Evolutionary conservation across 2,888 invertebrate species (phyloP).

Genomic region (Mechanitis messenoides): DNA sequence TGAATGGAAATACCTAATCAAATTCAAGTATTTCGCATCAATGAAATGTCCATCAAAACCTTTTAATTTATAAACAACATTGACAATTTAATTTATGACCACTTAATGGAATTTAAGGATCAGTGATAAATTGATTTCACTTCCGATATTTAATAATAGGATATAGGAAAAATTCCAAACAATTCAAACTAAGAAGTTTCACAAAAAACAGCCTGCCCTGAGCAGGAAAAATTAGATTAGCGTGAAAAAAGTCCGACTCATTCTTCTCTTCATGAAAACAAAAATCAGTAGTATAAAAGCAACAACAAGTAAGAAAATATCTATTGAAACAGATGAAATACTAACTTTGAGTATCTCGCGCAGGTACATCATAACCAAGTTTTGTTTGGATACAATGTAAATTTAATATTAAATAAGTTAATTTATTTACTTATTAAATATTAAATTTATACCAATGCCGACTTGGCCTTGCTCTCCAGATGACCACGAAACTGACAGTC

Average conservation of each 20-base stretch:
- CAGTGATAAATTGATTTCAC: slow-evolving; percentile 10
- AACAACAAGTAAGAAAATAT: background rate
- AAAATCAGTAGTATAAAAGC: background rate
- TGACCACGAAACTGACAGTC: no score
- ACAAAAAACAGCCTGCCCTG: background rate
- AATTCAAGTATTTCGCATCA: slow-evolving; percentile 12
- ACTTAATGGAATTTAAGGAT: slow-evolving; percentile 12
- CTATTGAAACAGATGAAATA: background rate
- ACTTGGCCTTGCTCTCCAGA: no score
- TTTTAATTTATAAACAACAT: slow-evolving; percentile 18
- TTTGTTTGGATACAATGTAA: no score
- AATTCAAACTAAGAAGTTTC: background rate
- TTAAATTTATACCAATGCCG: no score
- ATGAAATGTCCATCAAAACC: slow-evolving; percentile 10
- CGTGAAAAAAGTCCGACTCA: background rate
- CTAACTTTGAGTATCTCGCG: no score
- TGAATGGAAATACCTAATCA: background rate
- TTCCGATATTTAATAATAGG: background rate
- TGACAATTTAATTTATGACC: slow-evolving; percentile 14
- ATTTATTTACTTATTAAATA: no score
- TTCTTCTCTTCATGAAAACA: background rate
- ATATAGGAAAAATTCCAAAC: background rate
- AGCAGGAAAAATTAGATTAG: background rate
- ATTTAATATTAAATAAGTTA: no score
- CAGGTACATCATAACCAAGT: no score